Percentiles rank a stretch among this genome's conserved stretches.
Conservation (phyloP, 2,797 vertebrate genomes). For the Fratercula arctica region DNA sequence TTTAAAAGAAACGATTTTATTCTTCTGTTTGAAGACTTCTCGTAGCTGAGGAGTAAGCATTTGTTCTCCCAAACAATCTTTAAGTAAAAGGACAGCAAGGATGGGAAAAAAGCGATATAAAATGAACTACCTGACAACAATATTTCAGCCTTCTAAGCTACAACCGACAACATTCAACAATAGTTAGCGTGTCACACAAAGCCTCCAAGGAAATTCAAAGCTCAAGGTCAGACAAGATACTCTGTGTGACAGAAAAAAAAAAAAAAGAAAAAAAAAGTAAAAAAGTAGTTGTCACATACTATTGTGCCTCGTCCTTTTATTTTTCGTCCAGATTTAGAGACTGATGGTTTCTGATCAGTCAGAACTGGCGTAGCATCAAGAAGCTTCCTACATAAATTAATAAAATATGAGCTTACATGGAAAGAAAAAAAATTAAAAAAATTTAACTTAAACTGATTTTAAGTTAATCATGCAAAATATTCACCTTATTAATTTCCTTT, state of each 20-base stretch:
- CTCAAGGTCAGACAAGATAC: not conserved
- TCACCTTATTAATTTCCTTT: not conserved
- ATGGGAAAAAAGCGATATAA: not conserved
- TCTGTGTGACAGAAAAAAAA: not conserved
- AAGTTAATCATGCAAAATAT: not conserved
- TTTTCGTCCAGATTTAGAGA: constrained; percentile 97
- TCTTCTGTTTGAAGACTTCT: not conserved
- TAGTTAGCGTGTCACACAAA: not conserved
- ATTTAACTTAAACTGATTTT: not conserved
- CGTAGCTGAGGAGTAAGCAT: not conserved
- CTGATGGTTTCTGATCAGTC: constrained; percentile 87
- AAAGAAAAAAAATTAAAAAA: not conserved
- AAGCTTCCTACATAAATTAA: constrained; percentile 78
- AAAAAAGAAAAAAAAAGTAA: not conserved
- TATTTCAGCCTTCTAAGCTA: not conserved
- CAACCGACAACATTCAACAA: not conserved
- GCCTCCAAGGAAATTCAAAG: not conserved
- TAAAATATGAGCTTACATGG: not conserved
- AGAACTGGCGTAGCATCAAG: constrained; percentile 75
- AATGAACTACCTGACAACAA: not conserved
- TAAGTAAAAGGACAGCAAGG: not conserved
- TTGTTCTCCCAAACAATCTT: not conserved
- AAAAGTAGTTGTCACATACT: constrained; percentile 75
- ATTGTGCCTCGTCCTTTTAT: constrained; percentile 97
- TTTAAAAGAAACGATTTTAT: not conserved